A percentile compares a stretch with the other conserved stretches of the same genome.
phyloP scores from a whole-genome alignment of 2,888 invertebrate species.

The Harpalus rufipes region DNA sequence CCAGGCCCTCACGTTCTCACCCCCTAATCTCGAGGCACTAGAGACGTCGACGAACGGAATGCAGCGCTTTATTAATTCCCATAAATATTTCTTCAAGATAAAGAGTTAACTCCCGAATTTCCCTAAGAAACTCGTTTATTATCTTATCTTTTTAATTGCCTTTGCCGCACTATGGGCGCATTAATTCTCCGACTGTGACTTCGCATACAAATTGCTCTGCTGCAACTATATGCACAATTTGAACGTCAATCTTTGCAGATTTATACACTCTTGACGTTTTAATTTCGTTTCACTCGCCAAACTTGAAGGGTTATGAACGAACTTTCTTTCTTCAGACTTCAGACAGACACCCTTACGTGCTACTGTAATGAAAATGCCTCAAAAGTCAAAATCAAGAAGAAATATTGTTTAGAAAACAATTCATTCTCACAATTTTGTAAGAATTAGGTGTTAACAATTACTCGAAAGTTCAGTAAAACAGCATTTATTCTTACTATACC shows the following conservation, averaged over 20 bases:
- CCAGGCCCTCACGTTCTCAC: slow-evolving; percentile 10
- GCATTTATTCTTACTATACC: too few species aligned
- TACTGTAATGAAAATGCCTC: too few species aligned
- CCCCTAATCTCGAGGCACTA: slow-evolving; percentile 44
- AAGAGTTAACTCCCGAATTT: slow-evolving; percentile 63
- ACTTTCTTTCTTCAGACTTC: too few species aligned
- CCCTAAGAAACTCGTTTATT: slow-evolving; percentile 68
- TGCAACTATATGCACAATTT: slow-evolving; percentile 34
- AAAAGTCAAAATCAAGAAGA: too few species aligned
- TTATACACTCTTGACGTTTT: not conserved
- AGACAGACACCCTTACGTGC: too few species aligned
- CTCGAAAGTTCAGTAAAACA: too few species aligned
- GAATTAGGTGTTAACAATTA: too few species aligned
- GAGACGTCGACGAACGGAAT: slow-evolving; percentile 46
- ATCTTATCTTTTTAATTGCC: slow-evolving; percentile 72
- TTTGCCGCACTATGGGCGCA: slow-evolving; percentile 69
- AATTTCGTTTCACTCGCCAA: not conserved
- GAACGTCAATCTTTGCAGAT: slow-evolving; percentile 1
- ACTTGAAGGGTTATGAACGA: too few species aligned
- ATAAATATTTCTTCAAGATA: slow-evolving; percentile 67
- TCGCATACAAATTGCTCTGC: slow-evolving; percentile 66
- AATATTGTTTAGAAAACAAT: too few species aligned
- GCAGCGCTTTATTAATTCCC: slow-evolving; percentile 65
- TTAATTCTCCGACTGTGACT: slow-evolving; percentile 70
- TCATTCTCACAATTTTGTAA: too few species aligned